phyloP scores from a whole-genome alignment of 1,140 invertebrate genomes.

The Pseudoatta argentina region DNA sequence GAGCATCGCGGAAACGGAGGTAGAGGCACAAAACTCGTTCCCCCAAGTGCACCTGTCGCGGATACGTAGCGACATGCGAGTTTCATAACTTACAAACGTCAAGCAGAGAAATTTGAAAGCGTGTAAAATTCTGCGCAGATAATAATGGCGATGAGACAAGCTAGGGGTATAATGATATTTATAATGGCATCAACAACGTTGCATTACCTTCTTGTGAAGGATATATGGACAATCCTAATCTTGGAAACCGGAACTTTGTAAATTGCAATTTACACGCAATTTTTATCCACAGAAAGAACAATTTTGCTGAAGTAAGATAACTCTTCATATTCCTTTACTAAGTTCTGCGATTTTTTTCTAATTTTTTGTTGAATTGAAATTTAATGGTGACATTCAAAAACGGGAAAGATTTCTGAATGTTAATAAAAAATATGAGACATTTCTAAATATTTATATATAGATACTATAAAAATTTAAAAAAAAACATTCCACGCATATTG shows the following conservation, averaged over 20 bases:
- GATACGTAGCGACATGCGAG: background rate
- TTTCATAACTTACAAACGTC: conserved; percentile 27
- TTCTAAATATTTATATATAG: too few species aligned
- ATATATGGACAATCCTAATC: background rate
- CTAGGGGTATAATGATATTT: background rate
- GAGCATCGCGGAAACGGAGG: background rate
- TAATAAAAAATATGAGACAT: too few species aligned
- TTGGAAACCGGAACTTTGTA: background rate
- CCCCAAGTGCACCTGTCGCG: background rate
- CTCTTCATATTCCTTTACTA: too few species aligned
- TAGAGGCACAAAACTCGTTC: background rate
- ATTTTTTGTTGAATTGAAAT: too few species aligned
- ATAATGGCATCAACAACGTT: background rate
- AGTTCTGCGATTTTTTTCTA: too few species aligned
- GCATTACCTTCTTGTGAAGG: background rate
- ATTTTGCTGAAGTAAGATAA: too few species aligned
- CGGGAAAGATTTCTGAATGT: too few species aligned
- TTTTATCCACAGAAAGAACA: background rate
- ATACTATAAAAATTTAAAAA: too few species aligned
- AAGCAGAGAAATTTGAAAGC: conserved; percentile 14
- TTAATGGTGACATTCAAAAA: too few species aligned
- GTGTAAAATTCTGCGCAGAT: conserved; percentile 1
- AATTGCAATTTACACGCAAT: conserved; percentile 11
- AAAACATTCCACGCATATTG: too few species aligned
- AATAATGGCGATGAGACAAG: conserved; percentile 14